Percentiles rank a stretch among this genome's conserved stretches.
Evolutionary conservation across 2,797 vertebrate species (phyloP).

Genomic region (Notolepis coatsorum): DNA sequence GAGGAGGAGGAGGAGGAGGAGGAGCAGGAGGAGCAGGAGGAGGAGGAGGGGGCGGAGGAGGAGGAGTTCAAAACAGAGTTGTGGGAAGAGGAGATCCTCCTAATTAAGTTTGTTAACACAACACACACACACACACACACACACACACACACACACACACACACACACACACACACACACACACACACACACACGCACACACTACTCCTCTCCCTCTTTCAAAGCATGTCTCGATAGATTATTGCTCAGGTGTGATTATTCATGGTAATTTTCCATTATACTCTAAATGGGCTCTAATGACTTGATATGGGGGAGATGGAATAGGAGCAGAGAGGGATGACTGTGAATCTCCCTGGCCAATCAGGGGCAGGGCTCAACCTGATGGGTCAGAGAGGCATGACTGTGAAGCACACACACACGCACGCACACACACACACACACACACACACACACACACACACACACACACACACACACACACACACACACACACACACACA

Average conservation of each 20-base stretch:
- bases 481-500: too few species aligned
- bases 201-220: constrained; percentile 26
- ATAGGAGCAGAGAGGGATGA: constrained; percentile 25
- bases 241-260: constrained; percentile 44
- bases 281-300: constrained; percentile 30
- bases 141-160: too few species aligned
- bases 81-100: constrained; percentile 27
- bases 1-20: constrained; percentile 12
- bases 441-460: too few species aligned
- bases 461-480: too few species aligned
- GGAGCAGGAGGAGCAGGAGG: not conserved
- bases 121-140: too few species aligned
- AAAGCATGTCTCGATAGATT: constrained; percentile 39
- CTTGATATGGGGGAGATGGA: constrained; percentile 42
- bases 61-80: constrained; percentile 5
- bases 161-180: too few species aligned
- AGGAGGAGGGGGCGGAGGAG: not conserved
- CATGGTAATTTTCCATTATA: constrained; percentile 33
- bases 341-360: constrained; percentile 21
- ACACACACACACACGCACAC: too few species aligned
- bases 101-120: constrained; percentile 67
- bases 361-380: too few species aligned
- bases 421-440: too few species aligned
- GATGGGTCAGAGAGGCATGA: too few species aligned
- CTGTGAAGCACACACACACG: too few species aligned